phyloP scores from a whole-genome alignment of 1,140 invertebrate species.

The Cherax destructor region DNA sequence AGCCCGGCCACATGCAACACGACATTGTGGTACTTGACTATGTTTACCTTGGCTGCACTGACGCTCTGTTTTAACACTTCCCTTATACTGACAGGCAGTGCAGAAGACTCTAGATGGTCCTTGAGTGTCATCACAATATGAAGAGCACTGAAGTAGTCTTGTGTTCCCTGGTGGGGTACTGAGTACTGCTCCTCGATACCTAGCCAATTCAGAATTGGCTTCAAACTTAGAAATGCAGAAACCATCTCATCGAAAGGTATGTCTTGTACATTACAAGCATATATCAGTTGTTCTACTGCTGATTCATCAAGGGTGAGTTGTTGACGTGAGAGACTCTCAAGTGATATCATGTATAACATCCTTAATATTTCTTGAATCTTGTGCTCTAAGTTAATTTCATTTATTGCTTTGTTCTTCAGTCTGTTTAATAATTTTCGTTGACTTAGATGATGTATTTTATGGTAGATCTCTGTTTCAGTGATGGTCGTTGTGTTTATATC shows the following conservation, averaged over 20 bases:
- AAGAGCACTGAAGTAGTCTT: conserved; percentile 16
- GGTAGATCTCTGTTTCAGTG: neutral
- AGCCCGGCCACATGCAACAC: too few species aligned
- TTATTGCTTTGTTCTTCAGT: neutral
- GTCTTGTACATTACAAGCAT: neutral
- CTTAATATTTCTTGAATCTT: conserved; percentile 2
- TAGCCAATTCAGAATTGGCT: neutral
- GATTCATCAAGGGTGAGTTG: neutral
- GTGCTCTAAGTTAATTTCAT: neutral
- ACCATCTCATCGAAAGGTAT: conserved; percentile 4
- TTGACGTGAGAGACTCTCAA: neutral
- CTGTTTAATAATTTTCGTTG: neutral
- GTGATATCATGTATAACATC: neutral
- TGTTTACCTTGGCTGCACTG: too few species aligned
- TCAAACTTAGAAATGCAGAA: neutral
- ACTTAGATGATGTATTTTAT: neutral
- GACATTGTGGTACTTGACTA: too few species aligned
- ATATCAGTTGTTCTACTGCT: neutral
- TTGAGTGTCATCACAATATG: neutral
- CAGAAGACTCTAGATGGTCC: too few species aligned
- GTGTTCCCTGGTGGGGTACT: neutral
- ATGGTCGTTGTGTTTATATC: neutral
- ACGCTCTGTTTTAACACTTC: too few species aligned
- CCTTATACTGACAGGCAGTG: too few species aligned
- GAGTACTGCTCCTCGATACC: neutral